Conservation (phyloP, 2,113 vertebrate genomes). For the Eira barbara region DNA sequence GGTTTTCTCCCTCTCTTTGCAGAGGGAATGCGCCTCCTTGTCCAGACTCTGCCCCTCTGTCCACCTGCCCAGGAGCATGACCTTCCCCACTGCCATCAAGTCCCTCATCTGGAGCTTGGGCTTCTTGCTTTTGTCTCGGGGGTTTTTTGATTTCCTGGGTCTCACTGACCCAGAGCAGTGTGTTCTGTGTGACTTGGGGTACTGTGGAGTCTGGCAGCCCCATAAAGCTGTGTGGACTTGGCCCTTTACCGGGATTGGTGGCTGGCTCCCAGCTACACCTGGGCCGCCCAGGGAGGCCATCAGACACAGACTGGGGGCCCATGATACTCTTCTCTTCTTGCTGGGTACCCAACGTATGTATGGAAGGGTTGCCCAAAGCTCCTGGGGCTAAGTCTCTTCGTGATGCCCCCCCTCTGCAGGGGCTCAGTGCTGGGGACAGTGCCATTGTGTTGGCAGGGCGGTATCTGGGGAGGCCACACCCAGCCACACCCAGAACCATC, state of each 20-base stretch:
- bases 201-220: neutral
- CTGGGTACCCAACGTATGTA: neutral
- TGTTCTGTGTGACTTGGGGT: neutral
- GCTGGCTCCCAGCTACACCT: neutral
- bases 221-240: neutral
- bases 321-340: neutral
- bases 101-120: neutral
- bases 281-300: neutral
- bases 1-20: neutral
- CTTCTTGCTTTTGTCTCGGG: neutral
- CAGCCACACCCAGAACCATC: slow-evolving; percentile 52
- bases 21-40: neutral
- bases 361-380: neutral
- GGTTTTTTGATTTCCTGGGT: neutral
- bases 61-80: neutral
- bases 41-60: neutral
- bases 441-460: slow-evolving; percentile 69
- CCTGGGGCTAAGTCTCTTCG: neutral
- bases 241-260: neutral
- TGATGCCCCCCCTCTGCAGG: neutral
- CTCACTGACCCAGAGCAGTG: neutral
- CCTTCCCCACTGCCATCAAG: neutral
- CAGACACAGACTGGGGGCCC: neutral
- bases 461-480: slow-evolving; percentile 50
- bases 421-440: neutral